A percentile compares a stretch with the other conserved stretches of the same genome.
These are phyloP conservation scores for Macrophya alboannulata DNA, from an alignment of 2,888 invertebrate genomes.

Conservation along the genomic window DNA sequence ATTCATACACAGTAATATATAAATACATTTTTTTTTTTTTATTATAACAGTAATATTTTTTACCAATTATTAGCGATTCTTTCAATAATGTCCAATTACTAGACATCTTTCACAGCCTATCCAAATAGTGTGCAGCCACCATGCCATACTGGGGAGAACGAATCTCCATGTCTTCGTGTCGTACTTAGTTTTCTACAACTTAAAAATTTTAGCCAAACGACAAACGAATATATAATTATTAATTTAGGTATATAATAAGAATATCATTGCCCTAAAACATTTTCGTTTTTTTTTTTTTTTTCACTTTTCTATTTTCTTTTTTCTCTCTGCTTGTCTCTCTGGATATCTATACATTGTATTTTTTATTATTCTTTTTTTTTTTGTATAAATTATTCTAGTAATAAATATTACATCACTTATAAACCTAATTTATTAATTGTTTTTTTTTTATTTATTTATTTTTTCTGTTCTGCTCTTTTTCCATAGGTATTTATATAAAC, in stretches of 20 bases:
- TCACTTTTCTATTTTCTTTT: background rate
- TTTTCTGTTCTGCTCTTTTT: constrained; percentile 36
- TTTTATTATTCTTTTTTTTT: constrained; percentile 23
- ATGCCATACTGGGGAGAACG: constrained; percentile 28
- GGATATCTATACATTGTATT: constrained; percentile 28
- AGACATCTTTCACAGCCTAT: constrained; percentile 76
- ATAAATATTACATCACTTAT: constrained; percentile 76
- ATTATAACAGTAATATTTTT: constrained; percentile 53
- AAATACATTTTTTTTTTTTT: constrained; percentile 36
- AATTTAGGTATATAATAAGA: constrained; percentile 48
- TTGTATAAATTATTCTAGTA: constrained; percentile 77
- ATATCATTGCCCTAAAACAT: constrained; percentile 54
- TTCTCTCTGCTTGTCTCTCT: constrained; percentile 27
- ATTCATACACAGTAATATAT: constrained; percentile 53
- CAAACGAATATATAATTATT: constrained; percentile 41
- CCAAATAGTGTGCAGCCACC: constrained; percentile 62
- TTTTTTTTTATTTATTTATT: constrained; percentile 47
- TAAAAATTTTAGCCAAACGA: constrained; percentile 34
- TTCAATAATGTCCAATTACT: constrained; percentile 66
- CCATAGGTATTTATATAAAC: constrained; percentile 68
- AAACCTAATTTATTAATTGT: constrained; percentile 58
- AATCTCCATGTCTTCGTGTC: constrained; percentile 32
- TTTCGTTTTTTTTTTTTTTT: constrained; percentile 35
- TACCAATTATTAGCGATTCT: constrained; percentile 58
- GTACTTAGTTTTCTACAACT: constrained; percentile 45